Base-by-base conservation (phyloP, 2,888 invertebrate genomes). In the Malthinus flaveolus region DNA sequence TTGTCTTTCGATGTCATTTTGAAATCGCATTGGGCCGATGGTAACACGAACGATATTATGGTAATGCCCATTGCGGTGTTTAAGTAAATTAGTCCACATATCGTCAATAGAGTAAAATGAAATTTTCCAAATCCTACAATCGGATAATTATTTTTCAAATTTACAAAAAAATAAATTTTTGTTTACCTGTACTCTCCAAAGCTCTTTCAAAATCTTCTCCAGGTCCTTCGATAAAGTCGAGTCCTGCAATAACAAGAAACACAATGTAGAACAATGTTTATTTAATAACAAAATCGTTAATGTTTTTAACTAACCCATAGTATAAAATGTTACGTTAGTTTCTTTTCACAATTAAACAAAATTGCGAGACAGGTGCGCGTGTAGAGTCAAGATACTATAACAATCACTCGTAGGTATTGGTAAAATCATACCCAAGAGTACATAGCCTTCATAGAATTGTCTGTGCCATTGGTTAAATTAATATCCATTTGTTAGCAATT, bases 61-160 rank as follows among this genome's bases (percentile, higher is more conserved):
- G 89, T 88, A 70, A 90, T 87, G 32, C 89, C 91, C 64, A 93
- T 85, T 53, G 93, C 91, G 44, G 91, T 91, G 80, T 91, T 91
- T 66, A 91, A 81, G 75, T 91, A 92, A 63, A 93, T 91, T 72
- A 91, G 81, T 13, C 92, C 92, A 70, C 89, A 88, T 77, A 93
- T 78, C 56, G 88, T 82, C 75, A 92, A 78, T 66, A 93, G 80
- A 68, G 86, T 83, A 73, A 87, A 86, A 76, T 93, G 93, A 79
- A 93, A 93, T 74, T 86, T 87, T 57, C 93, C 93, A 79, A 91
- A 91, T 65, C 91, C 93, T 87, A 81, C 6, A 23, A n/a, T 5
- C 2, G 23, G 2, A 3, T 23, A 35, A 35, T 35, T 9, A 35
- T 15, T n/a, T 12, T 32, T 48, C 9, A 47, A 5, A 34, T 37